Base-by-base conservation (phyloP, 2,113 vertebrate genomes). In the Haemorhous mexicanus region DNA sequence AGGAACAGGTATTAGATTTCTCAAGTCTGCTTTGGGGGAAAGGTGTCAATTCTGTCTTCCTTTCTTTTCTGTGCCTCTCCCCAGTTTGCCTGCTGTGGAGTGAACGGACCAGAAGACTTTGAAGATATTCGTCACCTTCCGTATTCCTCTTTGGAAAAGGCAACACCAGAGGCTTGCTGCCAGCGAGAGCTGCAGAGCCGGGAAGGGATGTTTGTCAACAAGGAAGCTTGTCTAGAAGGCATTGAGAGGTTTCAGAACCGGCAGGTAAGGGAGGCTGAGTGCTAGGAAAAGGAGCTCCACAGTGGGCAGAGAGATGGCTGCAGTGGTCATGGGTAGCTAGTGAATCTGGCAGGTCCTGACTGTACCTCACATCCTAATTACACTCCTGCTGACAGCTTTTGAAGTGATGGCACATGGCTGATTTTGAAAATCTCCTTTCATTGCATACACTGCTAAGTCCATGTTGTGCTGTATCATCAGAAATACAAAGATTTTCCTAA, bases 61-160 rank as follows among this genome's bases (percentile, higher is more conserved):
- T 70, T 89, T 94, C 39, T 44, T 92, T 76, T 75, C 91, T 70
- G 8, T 84, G 30, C 86, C n/a, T 82, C 28, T 76, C 24, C 50
- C 28, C 95, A 99, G 99, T 99, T 99, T 44, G 98, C 98, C 37
- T 99, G 99, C 97, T 99, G 99, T 10, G 99, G 99, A 22, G 98
- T 99, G 53, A 99, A 98, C 0, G 98, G 98, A 23, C 98, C 99
- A 1, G 98, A 99, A 68, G 99, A 99, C 96, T 99, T 99, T 44
- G 97, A 98, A 90, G 94, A 97, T 12, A 97, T 98, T 24, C 96
- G 98, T 5, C 91, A 88, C 11, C 98, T 98, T 79, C 96, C 97
- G 20, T 90, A 96, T 27, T 94, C 98, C 59, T 95, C 97, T 55
- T 90, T 87, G 10, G 96, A 84, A 17, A 94, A 96, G 9, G 62